Evolutionary conservation across 2,113 vertebrate species (phyloP).

Genomic region (Motacilla tschutschensis): DNA sequence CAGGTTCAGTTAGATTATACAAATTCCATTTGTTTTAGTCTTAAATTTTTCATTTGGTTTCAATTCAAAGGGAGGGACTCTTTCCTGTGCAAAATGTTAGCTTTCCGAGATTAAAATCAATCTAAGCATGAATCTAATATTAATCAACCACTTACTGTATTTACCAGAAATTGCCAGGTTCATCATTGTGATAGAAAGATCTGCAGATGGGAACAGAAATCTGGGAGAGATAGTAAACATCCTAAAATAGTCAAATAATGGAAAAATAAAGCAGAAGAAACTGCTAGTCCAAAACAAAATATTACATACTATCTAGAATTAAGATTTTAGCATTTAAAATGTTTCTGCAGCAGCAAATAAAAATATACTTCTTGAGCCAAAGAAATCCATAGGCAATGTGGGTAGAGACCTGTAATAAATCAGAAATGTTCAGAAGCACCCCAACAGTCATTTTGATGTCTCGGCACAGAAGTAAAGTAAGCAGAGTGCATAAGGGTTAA

Average conservation of each 20-base stretch:
- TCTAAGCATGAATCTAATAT: neutral
- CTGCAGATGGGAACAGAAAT: neutral
- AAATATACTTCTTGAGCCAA: neutral
- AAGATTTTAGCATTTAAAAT: neutral
- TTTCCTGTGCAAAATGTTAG: neutral
- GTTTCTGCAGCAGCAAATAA: neutral
- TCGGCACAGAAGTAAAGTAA: neutral
- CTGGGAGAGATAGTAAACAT: neutral
- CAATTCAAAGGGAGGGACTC: neutral
- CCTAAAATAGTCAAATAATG: neutral
- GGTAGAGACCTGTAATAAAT: neutral
- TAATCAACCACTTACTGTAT: neutral
- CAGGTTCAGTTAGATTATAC: neutral
- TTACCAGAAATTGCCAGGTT: neutral
- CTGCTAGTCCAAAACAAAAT: neutral
- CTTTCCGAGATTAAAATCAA: neutral
- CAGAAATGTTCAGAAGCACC: constrained; percentile 5
- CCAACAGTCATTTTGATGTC: neutral
- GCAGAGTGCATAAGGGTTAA: constrained; percentile 34
- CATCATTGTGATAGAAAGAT: neutral
- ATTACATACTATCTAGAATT: neutral
- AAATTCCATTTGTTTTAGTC: neutral
- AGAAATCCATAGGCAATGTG: neutral
- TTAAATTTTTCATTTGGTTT: neutral
- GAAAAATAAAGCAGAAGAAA: neutral